These are phyloP conservation scores for Heliothis peltigera DNA, from an alignment of 2,888 invertebrate species.

Conservation along the genomic window DNA sequence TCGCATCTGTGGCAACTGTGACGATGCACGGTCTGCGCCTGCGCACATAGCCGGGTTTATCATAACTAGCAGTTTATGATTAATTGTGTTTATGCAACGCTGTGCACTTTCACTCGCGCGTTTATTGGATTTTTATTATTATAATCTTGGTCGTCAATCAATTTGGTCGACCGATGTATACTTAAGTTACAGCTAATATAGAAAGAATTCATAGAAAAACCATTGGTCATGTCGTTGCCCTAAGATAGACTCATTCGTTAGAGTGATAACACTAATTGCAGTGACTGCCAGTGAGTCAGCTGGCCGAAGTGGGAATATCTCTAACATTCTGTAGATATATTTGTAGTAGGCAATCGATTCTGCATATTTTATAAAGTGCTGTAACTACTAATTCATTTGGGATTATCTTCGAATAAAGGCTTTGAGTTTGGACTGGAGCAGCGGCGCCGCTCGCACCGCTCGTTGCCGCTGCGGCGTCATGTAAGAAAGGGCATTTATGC, in stretches of 20 bases:
- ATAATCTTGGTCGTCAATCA: background rate
- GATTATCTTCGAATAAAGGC: no score
- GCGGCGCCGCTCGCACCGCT: no score
- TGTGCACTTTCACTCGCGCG: constrained; percentile 32
- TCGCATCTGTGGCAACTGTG: constrained; percentile 49
- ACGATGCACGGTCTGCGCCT: constrained; percentile 33
- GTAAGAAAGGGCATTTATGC: no score
- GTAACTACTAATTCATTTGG: no score
- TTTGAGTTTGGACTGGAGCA: no score
- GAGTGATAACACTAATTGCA: background rate
- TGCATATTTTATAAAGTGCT: no score
- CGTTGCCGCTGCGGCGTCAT: no score
- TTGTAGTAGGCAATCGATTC: no score
- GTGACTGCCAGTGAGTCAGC: background rate
- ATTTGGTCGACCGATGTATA: background rate
- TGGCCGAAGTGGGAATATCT: background rate
- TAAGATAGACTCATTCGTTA: background rate
- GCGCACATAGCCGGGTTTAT: constrained; percentile 26
- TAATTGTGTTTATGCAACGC: constrained; percentile 32
- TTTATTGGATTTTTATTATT: constrained; percentile 16
- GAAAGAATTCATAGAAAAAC: background rate
- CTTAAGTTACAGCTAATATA: no score
- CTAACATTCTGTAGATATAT: background rate
- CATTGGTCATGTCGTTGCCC: background rate
- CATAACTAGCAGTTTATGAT: constrained; percentile 17